Conservation (phyloP, 2,888 invertebrate genomes). For the Euplagia quadripunctaria region DNA sequence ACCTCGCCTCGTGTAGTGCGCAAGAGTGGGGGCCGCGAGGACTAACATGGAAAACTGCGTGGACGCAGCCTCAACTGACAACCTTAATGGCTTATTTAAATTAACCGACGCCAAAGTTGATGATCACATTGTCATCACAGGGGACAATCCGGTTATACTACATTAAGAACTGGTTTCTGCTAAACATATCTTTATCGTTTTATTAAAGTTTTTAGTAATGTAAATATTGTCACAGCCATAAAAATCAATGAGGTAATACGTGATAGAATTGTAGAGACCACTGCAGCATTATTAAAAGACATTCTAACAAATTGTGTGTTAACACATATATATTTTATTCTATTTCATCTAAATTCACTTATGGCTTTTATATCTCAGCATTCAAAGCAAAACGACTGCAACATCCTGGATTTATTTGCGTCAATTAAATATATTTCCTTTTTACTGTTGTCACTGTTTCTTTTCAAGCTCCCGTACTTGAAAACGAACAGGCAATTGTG, state of each 20-base stretch:
- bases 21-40: slow-evolving; percentile 76
- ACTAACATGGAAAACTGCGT: slow-evolving; percentile 76
- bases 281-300: neutral
- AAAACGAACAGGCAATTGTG: neutral
- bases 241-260: slow-evolving; percentile 17
- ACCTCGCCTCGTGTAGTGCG: slow-evolving; percentile 59
- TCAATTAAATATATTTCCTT: neutral
- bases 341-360: neutral
- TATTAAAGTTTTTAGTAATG: slow-evolving; percentile 23
- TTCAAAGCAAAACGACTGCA: neutral
- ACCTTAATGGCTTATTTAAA: slow-evolving; percentile 33
- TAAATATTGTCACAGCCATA: slow-evolving; percentile 24
- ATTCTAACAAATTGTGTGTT: no score
- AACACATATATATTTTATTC: no score
- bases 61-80: slow-evolving; percentile 63
- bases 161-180: slow-evolving; percentile 40
- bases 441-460: neutral
- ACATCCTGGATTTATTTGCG: neutral
- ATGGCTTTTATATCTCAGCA: neutral
- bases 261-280: neutral
- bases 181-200: slow-evolving; percentile 29
- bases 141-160: slow-evolving; percentile 45
- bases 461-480: neutral
- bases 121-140: slow-evolving; percentile 34
- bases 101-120: slow-evolving; percentile 37